These are phyloP conservation scores for Scomber japonicus DNA, from an alignment of 2,113 vertebrate species.

Conservation along the genomic window DNA sequence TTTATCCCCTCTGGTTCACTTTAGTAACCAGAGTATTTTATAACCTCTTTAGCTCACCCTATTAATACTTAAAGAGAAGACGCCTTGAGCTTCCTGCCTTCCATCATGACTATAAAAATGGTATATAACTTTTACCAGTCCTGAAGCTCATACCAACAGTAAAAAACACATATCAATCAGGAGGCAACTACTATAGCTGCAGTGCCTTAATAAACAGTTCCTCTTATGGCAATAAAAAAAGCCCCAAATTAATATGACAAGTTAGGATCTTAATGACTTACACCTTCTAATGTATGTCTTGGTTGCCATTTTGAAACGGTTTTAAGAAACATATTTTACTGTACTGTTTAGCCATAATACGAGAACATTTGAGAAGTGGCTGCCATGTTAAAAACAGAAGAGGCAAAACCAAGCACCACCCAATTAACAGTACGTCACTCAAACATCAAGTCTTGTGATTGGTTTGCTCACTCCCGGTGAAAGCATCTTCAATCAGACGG, in stretches of 20 bases:
- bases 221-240: slow-evolving; percentile 9
- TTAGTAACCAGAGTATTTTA: slow-evolving; percentile 62
- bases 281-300: not conserved
- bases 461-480: too few species aligned
- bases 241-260: not conserved
- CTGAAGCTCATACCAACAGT: slow-evolving; percentile 19
- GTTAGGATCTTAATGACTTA: not conserved
- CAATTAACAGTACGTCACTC: too few species aligned
- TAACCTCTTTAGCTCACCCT: slow-evolving; percentile 57
- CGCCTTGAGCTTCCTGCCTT: slow-evolving; percentile 47
- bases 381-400: too few species aligned
- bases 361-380: too few species aligned
- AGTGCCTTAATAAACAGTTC: not conserved
- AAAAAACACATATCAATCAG: slow-evolving; percentile 49
- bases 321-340: too few species aligned
- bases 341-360: too few species aligned
- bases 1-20: slow-evolving; percentile 59
- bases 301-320: not conserved
- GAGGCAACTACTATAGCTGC: slow-evolving; percentile 12
- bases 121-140: slow-evolving; percentile 27
- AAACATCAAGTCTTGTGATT: too few species aligned
- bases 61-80: slow-evolving; percentile 72
- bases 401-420: too few species aligned
- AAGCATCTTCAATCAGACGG: too few species aligned
- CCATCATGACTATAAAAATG: slow-evolving; percentile 53